Base-by-base conservation (phyloP, 1,140 invertebrate genomes). In the Zeugodacus cucurbitae region DNA sequence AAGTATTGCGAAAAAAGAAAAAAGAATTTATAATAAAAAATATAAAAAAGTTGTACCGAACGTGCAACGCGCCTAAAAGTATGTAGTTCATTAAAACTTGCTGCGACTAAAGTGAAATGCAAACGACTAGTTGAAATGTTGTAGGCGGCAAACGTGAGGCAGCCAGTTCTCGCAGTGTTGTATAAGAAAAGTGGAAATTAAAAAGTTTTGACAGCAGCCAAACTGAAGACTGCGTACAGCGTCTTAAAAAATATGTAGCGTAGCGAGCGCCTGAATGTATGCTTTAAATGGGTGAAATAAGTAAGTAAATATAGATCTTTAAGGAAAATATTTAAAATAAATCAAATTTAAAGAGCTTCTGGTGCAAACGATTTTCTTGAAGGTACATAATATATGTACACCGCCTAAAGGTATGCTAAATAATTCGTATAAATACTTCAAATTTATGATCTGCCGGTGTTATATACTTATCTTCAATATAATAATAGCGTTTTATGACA, bases 21-120 rank as follows among this genome's bases (percentile, higher is more conserved):
- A 82, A 82, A 54, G 22, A 48, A n/a, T 48, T 82, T 82, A 44
- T 82, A 82, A 82, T 48, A 48, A 48, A 48, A 74, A 82, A 82
- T 48, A 48, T 26, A 48, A 74, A 48, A 82, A 82, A 82, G 7
- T 82, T 82, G 1, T 6, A 48, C 20, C 3, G 29, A 82, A 48
- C 44, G 41, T 82, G 74, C 44, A 54, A 54, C 41, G 74, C 10
- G 74, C 74, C 74, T 82, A 48, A 82, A 82, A 82, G 74, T 54
- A 82, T 82, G 74, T 17, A 48, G n/a, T 48, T 29, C 74, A 82
- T 82, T 82, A 48, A 82, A 82, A 82, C 41, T 82, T 82, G 41
- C 41, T 44, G 41, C 2, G n/a, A 17, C 41, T 48, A 48, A 82
- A 82, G 74, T 82, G 41, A 82, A 44, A 82, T 48, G 26, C 44